Base-by-base conservation (phyloP, 2,113 vertebrate species). In the Engystomops pustulosus region DNA sequence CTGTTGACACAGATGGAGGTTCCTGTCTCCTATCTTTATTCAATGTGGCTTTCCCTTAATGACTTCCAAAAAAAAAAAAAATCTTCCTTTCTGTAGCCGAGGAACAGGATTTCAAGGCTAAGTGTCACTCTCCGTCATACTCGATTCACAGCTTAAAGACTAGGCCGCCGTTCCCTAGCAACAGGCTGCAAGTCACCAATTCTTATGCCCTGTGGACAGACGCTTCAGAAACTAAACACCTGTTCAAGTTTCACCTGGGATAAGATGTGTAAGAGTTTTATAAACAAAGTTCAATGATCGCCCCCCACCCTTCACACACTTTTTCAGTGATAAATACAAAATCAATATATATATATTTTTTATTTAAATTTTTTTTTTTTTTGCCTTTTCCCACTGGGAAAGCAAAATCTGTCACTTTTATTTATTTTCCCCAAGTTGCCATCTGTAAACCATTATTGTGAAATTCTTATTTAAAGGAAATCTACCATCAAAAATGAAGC, bases 121-220 rank as follows among this genome's bases (percentile, higher is more conserved):
- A 92, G 91, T 87, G 87, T 84, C 89, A 89, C 83, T 91, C 88
- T 92, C 91, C 85, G 91, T 90, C 89, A 92, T 92, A 92, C 92
- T 92, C 94, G 91, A 95, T 94, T 92, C 79, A 88, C 87, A 89
- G 92, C 91, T 91, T 91, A 92, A 90, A 86, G 89, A 88, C 85
- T 87, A 77, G 74, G 15, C 38, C 18, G 74, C 51, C 3, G 94
- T 96, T 97, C 95, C 96, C 95, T 95, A 95, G 96, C 91, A 91
- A 96, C 91, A 75, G 86, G 88, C 88, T 90, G 93, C 85, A 87
- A 94, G 93, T 96, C 95, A 95, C 94, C 93, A 94, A 95, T 96
- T 55, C 94, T 93, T 90, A 87, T 91, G 86, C 84, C 89, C 84
- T 86, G 90, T 90, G 84, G 79, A 89, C 87, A 91, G 89, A 90